Conservation (phyloP, 2,797 vertebrate species). For the Vireo griseus region DNA sequence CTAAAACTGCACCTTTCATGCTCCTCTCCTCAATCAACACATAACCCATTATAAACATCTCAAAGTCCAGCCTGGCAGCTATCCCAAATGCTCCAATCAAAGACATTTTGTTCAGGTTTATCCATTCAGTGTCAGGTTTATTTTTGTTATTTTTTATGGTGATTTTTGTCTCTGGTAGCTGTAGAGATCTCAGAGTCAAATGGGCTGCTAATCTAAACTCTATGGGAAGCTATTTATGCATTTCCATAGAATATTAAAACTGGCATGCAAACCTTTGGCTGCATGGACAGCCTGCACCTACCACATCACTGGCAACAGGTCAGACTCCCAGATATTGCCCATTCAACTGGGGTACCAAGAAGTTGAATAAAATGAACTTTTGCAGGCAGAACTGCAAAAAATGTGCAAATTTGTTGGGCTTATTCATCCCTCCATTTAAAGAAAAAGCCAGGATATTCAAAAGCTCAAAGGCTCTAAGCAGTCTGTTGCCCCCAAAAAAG, state of each 20-base stretch:
- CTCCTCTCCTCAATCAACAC: constrained; percentile 66
- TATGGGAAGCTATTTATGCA: not conserved
- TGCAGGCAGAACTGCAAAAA: not conserved
- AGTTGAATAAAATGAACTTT: not conserved
- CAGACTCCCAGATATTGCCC: not conserved
- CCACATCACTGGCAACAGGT: not conserved
- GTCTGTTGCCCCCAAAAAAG: not conserved
- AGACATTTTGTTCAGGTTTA: constrained; percentile 67
- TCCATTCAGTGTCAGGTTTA: constrained; percentile 52
- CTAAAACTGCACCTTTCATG: constrained; percentile 51
- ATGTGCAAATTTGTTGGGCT: not conserved
- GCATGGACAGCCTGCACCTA: not conserved
- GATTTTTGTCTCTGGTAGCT: constrained; percentile 55
- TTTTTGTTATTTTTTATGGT: constrained; percentile 35
- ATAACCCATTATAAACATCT: constrained; percentile 64
- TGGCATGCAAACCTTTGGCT: not conserved
- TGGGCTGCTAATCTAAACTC: not conserved
- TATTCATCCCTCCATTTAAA: not conserved
- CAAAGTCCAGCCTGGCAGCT: constrained; percentile 53
- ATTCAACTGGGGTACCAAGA: not conserved
- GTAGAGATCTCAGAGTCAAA: constrained; percentile 1
- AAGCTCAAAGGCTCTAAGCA: not conserved
- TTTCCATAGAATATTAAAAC: not conserved
- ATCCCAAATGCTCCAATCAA: constrained; percentile 61
- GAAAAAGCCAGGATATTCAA: not conserved